A percentile compares a stretch with the other conserved stretches of the same genome.
Conservation (phyloP, 1,140 invertebrate genomes). For the Micrasema minimum region DNA sequence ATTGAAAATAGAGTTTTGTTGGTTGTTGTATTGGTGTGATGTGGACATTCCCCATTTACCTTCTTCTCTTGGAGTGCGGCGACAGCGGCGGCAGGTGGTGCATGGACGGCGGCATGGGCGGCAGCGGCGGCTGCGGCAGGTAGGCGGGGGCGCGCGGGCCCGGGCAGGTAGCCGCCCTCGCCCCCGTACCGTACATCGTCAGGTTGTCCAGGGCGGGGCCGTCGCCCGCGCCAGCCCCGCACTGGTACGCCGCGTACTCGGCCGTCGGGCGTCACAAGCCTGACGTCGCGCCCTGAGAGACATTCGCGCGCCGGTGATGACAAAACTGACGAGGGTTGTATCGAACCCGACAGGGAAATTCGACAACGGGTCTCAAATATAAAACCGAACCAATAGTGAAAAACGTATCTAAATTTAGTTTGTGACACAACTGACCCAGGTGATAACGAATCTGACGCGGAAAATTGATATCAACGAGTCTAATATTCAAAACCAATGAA, state of each 20-base stretch:
- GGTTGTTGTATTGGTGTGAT: no score
- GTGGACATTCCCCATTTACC: no score
- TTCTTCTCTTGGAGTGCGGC: conserved; percentile 52
- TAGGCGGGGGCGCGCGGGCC: conserved; percentile 45
- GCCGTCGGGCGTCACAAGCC: conserved; percentile 20
- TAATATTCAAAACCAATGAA: no score
- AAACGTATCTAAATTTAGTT: no score
- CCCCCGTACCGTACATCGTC: conserved; percentile 50
- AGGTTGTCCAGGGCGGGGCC: conserved; percentile 50
- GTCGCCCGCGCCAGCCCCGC: neutral
- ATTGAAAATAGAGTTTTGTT: no score
- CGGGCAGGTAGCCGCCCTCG: conserved; percentile 38
- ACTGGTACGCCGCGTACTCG: neutral
- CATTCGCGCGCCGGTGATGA: neutral
- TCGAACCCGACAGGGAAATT: no score
- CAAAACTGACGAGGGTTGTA: no score
- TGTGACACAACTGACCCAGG: no score
- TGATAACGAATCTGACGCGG: no score
- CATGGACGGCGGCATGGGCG: conserved; percentile 43
- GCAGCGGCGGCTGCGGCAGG: conserved; percentile 47
- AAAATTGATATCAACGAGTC: no score
- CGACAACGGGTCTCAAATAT: no score
- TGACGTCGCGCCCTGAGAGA: neutral
- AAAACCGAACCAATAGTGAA: no score
- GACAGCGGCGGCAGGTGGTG: conserved; percentile 52